Evolutionary conservation across 2,888 invertebrate genomes (phyloP), one percentile per base, ranked within the genome.

Genomic region (Lycophotia porphyrea): DNA sequence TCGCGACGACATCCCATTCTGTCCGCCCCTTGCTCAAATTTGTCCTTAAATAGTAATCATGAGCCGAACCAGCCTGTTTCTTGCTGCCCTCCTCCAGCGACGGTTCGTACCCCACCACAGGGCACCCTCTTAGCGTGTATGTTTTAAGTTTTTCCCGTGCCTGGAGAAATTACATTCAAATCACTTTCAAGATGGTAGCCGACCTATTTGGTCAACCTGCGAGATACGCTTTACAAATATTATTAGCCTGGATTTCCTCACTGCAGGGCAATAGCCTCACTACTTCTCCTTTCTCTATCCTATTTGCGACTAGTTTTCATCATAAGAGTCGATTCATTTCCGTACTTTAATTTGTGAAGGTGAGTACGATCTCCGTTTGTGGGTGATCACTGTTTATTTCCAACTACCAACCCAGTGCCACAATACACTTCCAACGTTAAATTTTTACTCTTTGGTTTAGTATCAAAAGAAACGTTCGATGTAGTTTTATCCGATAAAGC

Each of bases 371-470:
- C 3, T 36, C 15, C 31, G 31, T 34, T 9, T 39, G n/a, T 36
- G 34, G 27, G 11, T 65, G 7, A 27, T 1, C 13, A 42, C 3
- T 49, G 27, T 78, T 78, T 61, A 39, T 75, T 70, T 49, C 61
- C 13, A 61, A 24, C n/a, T 15, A 55, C 11, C 7, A 21, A 21
- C 36, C 24, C 42, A 42, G n/a, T 36, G 44, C 9, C 7, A 36
- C 42, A 58, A 64, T 44, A 63, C 21, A n/a, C 31, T 68, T 44
- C 0, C 15, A 15, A n/a, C 3, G 11, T 31, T 39, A 52, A 76
- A 60, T 76, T 65, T 67, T 80, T 39, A 27, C 69, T 52, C 47
- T 47, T 58, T 31, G 21, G 36, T 63, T 34, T 67, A 36, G 27
- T 34, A 55, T 27, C n/a, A 34, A 15, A 58, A 69, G 21, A 64